Evolutionary conservation across 2,888 invertebrate species (phyloP).

Genomic region (Druceiella hillmani): DNA sequence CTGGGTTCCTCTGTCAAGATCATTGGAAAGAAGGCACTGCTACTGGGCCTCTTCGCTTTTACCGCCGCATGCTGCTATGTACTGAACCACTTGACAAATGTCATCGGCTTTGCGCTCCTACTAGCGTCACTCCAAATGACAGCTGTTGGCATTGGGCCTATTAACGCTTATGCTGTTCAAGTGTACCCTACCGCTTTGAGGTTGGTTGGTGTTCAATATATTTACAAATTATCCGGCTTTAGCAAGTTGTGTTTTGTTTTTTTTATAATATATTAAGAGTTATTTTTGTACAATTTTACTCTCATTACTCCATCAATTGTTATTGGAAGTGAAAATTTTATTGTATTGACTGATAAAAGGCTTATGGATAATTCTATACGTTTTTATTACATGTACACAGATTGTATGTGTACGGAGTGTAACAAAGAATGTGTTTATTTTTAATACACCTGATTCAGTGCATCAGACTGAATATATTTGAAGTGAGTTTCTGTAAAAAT

Average conservation of each 20-base stretch:
- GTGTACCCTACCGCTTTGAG: constrained; percentile 45
- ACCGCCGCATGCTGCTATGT: constrained; percentile 35
- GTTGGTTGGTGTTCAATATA: constrained; percentile 30
- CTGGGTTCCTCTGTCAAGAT: constrained; percentile 36
- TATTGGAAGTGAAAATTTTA: too few relatives aligned
- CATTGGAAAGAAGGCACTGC: constrained; percentile 39
- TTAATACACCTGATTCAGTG: too few relatives aligned
- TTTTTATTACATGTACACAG: too few relatives aligned
- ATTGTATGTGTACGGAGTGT: too few relatives aligned
- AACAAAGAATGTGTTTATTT: too few relatives aligned
- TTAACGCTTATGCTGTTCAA: constrained; percentile 43
- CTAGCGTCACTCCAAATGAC: constrained; percentile 36
- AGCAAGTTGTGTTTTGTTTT: neutral
- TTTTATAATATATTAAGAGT: constrained; percentile 3
- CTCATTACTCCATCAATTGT: too few relatives aligned
- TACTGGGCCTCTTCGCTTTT: constrained; percentile 31
- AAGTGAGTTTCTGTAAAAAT: too few relatives aligned
- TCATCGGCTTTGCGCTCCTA: constrained; percentile 36
- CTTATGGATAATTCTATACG: too few relatives aligned
- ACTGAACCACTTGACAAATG: constrained; percentile 38
- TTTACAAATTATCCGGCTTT: constrained; percentile 9
- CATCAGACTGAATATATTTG: too few relatives aligned
- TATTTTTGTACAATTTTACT: too few relatives aligned
- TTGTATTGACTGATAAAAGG: too few relatives aligned
- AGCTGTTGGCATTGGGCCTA: constrained; percentile 39